Evolutionary conservation across 2,113 vertebrate species (phyloP).

Genomic region (Carettochelys insculpta): DNA sequence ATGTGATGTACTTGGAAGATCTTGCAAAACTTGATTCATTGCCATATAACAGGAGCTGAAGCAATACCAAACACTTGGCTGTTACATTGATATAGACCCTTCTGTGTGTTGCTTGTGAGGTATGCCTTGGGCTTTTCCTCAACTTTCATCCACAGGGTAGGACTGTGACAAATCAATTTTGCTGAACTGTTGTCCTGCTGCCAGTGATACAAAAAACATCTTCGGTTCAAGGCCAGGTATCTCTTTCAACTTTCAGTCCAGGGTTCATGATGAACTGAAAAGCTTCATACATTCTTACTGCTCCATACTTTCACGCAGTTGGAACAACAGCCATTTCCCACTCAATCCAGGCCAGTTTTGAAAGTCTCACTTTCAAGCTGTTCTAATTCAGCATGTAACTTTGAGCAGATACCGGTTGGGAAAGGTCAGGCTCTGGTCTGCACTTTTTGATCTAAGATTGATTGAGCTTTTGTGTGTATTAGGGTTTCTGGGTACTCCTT

Average conservation of each 20-base stretch:
- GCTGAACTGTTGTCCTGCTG: neutral
- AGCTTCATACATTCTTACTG: neutral
- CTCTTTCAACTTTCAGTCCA: neutral
- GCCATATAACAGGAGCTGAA: neutral
- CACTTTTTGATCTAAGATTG: neutral
- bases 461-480: neutral
- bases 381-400: neutral
- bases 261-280: neutral
- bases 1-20: neutral
- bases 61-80: neutral
- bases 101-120: neutral
- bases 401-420: neutral
- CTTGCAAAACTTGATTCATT: neutral
- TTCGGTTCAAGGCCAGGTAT: neutral
- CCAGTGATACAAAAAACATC: neutral
- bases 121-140: neutral
- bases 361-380: neutral
- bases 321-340: neutral
- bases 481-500: neutral
- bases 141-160: neutral
- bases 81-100: neutral
- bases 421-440: neutral
- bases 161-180: neutral
- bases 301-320: neutral
- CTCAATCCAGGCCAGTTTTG: neutral